Percentiles rank a stretch among this genome's conserved stretches.
Conservation (phyloP, 2,113 vertebrate species). For the Sarotherodon lohbergeri region DNA sequence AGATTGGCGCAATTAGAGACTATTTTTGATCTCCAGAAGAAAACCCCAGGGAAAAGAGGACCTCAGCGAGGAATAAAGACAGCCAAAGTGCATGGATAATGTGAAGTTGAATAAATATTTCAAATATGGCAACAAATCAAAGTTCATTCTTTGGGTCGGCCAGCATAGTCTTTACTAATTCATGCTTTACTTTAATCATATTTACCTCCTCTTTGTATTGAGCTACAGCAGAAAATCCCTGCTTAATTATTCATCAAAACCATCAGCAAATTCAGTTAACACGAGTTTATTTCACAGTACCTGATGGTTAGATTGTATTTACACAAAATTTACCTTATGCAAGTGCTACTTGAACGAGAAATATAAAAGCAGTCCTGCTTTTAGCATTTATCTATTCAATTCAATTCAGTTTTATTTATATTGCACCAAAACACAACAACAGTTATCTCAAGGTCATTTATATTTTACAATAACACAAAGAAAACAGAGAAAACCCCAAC, state of each 20-base stretch:
- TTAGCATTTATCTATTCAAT: background rate
- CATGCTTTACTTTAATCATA: background rate
- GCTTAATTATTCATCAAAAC: background rate
- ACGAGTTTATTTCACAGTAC: background rate
- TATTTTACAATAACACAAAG: fast-evolving
- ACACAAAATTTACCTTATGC: background rate
- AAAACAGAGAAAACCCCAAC: background rate
- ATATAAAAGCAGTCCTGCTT: background rate
- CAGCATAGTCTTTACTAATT: background rate
- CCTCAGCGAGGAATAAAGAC: background rate
- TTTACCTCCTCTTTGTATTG: background rate
- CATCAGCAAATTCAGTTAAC: background rate
- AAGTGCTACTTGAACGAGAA: background rate
- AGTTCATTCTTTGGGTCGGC: background rate
- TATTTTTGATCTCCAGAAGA: background rate
- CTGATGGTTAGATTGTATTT: background rate
- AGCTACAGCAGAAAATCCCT: background rate
- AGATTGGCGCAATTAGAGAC: background rate
- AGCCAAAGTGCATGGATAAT: background rate
- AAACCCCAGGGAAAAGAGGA: background rate
- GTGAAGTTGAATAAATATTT: slow-evolving; percentile 1
- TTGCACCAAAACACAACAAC: background rate
- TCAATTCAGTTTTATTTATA: background rate
- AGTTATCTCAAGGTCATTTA: background rate
- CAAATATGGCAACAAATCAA: background rate